These are phyloP conservation scores for Rhabdomys dilectus DNA, from an alignment of 2,113 vertebrate genomes.

Conservation along the genomic window DNA sequence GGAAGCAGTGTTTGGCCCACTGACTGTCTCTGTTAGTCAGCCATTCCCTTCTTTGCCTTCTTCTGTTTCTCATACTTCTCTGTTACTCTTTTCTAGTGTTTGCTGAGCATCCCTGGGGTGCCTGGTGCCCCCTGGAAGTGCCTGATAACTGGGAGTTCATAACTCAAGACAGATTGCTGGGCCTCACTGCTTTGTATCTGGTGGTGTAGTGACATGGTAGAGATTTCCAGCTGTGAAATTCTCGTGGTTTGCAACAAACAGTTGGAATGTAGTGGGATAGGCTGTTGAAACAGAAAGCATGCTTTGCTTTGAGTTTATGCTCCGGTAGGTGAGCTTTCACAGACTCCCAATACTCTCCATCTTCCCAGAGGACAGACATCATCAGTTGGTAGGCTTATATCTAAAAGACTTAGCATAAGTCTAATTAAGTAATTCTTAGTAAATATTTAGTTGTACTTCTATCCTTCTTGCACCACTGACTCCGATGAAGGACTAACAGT, in stretches of 20 bases:
- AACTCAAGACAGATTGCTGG: not conserved
- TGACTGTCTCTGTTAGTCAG: not conserved
- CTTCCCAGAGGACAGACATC: not conserved
- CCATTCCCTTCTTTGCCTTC: not conserved
- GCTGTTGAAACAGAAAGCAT: not conserved
- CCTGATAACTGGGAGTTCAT: not conserved
- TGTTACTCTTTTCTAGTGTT: not conserved
- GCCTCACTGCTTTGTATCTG: not conserved
- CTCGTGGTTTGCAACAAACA: not conserved
- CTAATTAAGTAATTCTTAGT: slow-evolving; percentile 38
- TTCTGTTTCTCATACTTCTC: not conserved
- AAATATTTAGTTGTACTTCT: not conserved
- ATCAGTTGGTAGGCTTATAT: not conserved
- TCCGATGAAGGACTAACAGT: not conserved
- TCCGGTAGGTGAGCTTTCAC: not conserved
- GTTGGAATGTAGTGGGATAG: not conserved
- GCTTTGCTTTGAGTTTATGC: not conserved
- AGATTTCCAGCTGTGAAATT: not conserved
- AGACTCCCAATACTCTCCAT: not conserved
- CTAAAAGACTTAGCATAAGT: not conserved
- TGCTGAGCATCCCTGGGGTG: not conserved
- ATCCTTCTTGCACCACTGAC: not conserved
- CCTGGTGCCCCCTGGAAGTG: not conserved
- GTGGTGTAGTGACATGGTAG: not conserved
- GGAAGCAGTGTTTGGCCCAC: not conserved